Base-by-base conservation (phyloP, 35 echinoderm and acorn worm species). In the Ophiothrix spiculata region DNA sequence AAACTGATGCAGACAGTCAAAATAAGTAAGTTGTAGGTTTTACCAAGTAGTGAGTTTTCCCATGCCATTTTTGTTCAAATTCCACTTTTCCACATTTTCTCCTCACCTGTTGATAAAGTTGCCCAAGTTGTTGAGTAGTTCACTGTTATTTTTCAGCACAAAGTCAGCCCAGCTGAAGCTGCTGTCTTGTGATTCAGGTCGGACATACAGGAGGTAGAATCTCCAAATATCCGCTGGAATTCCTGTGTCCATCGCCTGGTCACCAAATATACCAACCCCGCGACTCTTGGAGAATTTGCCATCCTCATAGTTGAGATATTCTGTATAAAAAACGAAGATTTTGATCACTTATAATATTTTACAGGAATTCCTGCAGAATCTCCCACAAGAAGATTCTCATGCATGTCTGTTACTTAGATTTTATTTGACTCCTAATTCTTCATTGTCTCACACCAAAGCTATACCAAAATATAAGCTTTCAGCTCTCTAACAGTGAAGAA, bases 101-200 rank as follows among this genome's bases (percentile, higher is more conserved):
- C n/a, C n/a, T 84, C 45, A 98, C 95, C 95, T 90, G 75, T 98
- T 98, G 75, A 98, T 94, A 75, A 98, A 98, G 89, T 98, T 98
- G 33, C 95, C 95, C 1, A 98, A 88, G 80, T 98, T 98, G 80
- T 98, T 98, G 35, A 98, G 83, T 25, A 98, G 82, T 64, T 98
- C 95, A 86, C 91, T 94, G 85, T 98, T 98, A 76, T 98, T 98
- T 80, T 98, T 98, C 56, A 90, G 54, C 37, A 93, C 89, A 74
- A 98, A 91, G 86, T 98, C 95, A 6, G 88, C 39, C 95, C 95
- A 98, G 46, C 92, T 98, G 49, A 98, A 98, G 31, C 88, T 87
- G 78, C 95, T 98, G 36, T 98, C 95, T 63, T 94, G 92, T 69
- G 91, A 81, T 81, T 98, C 95, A n/a, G 95, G 95, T 37, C 95